Percentiles rank a stretch among this genome's conserved stretches.
phyloP scores from a whole-genome alignment of 92 coral and sea anemone species.

The Epizoanthus fatuus region DNA sequence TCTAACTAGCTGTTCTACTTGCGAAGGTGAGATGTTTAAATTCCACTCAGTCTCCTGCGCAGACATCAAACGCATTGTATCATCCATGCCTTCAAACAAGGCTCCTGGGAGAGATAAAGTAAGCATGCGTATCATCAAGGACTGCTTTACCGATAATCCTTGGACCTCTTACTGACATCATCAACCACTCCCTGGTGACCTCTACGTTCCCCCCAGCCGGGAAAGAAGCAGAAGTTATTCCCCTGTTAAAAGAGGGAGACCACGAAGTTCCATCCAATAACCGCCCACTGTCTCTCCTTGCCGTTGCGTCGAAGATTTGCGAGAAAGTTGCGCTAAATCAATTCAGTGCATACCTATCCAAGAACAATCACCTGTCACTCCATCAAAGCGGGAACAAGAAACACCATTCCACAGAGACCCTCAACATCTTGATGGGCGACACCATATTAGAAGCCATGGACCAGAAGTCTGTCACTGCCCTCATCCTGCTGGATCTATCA shows the following conservation, averaged over 20 bases:
- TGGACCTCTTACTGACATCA: constrained; percentile 62
- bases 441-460: constrained; percentile 38
- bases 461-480: constrained; percentile 25
- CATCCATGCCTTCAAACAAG: constrained; percentile 66
- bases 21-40: no score
- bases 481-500: background rate
- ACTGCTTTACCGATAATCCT: constrained; percentile 58
- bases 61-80: constrained; percentile 23
- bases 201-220: constrained; percentile 56
- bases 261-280: constrained; percentile 55
- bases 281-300: constrained; percentile 60
- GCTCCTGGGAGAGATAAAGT: constrained; percentile 69
- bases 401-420: constrained; percentile 30
- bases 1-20: no score
- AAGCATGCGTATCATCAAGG: constrained; percentile 56
- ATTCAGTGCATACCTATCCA: constrained; percentile 26
- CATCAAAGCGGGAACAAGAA: constrained; percentile 11
- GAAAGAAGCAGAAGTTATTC: constrained; percentile 72
- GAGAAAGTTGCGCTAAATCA: constrained; percentile 66
- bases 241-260: constrained; percentile 61
- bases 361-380: constrained; percentile 9
- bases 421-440: constrained; percentile 31
- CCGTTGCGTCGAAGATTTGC: constrained; percentile 67
- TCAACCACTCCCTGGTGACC: constrained; percentile 53
- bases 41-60: no score